A percentile compares a stretch with the other conserved stretches of the same genome.
These are phyloP conservation scores for Axinella damicornis DNA, from an alignment of 37 sponge, comb jelly and placozoan species.

Conservation along the genomic window DNA sequence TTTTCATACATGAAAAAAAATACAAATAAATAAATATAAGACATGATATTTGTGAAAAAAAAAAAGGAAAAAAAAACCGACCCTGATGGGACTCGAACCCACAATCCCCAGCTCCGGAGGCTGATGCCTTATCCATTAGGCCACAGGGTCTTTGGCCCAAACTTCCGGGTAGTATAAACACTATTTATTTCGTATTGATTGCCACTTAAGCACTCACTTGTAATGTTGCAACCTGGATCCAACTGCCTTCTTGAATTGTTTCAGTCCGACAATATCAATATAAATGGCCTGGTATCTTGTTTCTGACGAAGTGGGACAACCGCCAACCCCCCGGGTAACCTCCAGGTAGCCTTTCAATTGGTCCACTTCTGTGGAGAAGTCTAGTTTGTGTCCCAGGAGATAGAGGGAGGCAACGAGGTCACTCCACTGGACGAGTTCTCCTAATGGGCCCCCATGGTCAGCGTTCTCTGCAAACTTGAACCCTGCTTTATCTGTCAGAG, in stretches of 20 bases:
- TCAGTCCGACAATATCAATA: constrained; percentile 71
- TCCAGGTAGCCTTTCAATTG: constrained; percentile 22
- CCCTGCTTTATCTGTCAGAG: constrained; percentile 52
- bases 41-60: background rate
- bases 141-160: constrained; percentile 66
- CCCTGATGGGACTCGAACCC: constrained; percentile 96
- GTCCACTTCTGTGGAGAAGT: constrained; percentile 43
- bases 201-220: constrained; percentile 31
- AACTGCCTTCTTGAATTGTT: constrained; percentile 42
- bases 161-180: no score
- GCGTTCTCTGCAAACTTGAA: constrained; percentile 80
- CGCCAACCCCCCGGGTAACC: constrained; percentile 14
- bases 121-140: constrained; percentile 93
- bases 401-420: constrained; percentile 71
- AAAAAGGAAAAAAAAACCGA: constrained; percentile 58
- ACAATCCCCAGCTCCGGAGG: constrained; percentile 97
- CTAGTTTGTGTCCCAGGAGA: constrained; percentile 60
- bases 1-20: no score
- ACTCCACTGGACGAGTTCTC: constrained; percentile 89
- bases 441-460: constrained; percentile 77
- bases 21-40: background rate
- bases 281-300: constrained; percentile 51
- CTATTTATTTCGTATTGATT: no score
- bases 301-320: constrained; percentile 37
- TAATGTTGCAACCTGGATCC: constrained; percentile 37